These are phyloP conservation scores for Vulpes vulpes DNA, from an alignment of 2,113 vertebrate genomes.

Conservation along the genomic window DNA sequence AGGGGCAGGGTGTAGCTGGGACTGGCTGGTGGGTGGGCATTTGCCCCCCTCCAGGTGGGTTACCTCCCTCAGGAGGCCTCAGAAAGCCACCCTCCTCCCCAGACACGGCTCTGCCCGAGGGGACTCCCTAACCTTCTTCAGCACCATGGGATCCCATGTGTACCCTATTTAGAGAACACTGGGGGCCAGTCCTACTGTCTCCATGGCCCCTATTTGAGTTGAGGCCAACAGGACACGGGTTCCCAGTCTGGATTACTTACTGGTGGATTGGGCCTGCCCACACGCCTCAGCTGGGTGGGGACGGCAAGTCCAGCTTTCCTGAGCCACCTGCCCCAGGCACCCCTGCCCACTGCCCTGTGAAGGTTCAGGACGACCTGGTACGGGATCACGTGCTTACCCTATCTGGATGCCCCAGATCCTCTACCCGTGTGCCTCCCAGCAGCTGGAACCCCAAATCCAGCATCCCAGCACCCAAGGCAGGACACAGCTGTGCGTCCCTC, in stretches of 20 bases:
- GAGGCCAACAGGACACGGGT: not conserved
- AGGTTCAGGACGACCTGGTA: not conserved
- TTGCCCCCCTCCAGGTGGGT: not conserved
- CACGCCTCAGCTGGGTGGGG: rapidly evolving
- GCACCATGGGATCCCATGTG: not conserved
- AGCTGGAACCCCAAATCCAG: not conserved
- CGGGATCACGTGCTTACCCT: not conserved
- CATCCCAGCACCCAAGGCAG: too few species aligned
- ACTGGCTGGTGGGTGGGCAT: not conserved
- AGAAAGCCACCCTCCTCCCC: not conserved
- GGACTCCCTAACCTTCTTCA: not conserved
- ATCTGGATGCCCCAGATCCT: not conserved
- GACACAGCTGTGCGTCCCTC: rapidly evolving
- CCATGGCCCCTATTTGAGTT: not conserved
- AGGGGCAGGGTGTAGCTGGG: not conserved
- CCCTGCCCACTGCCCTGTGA: not conserved
- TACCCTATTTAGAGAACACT: rapidly evolving
- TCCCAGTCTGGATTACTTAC: too few species aligned
- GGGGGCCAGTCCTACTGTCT: not conserved
- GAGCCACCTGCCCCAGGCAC: not conserved
- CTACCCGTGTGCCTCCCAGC: not conserved
- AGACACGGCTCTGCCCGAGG: not conserved
- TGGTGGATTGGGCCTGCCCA: not conserved
- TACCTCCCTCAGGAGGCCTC: not conserved
- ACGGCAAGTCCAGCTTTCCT: rapidly evolving